These are phyloP conservation scores for Pagetopsis macropterus DNA, from an alignment of 2,797 vertebrate genomes.

Conservation along the genomic window DNA sequence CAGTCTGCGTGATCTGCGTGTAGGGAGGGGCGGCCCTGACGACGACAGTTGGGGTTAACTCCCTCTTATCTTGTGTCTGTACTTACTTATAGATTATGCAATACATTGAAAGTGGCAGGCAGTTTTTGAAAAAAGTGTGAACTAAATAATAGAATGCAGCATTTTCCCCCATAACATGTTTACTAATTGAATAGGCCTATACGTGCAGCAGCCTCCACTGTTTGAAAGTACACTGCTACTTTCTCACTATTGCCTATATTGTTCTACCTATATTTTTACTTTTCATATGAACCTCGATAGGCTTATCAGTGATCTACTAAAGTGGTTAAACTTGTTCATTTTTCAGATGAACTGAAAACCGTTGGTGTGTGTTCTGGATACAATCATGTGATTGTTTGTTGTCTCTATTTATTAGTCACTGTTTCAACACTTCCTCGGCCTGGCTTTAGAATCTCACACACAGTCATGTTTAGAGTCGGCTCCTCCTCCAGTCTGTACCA, in stretches of 20 bases:
- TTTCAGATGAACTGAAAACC: neutral
- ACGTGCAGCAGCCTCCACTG: neutral
- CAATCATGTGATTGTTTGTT: slow-evolving; percentile 28
- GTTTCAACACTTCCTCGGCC: slow-evolving; percentile 37
- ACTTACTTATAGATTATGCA: no score
- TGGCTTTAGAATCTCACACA: slow-evolving; percentile 28
- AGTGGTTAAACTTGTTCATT: slow-evolving; percentile 4
- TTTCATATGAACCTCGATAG: neutral
- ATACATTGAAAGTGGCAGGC: no score
- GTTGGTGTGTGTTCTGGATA: neutral
- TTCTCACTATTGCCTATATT: neutral
- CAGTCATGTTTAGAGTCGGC: slow-evolving; percentile 60
- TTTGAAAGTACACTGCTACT: neutral
- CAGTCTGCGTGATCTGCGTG: no score
- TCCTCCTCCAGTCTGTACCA: slow-evolving; percentile 41
- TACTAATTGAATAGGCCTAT: no score
- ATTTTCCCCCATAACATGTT: neutral
- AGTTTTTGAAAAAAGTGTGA: neutral
- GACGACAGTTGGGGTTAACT: no score
- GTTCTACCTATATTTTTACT: neutral
- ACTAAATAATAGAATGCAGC: neutral
- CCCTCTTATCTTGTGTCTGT: no score
- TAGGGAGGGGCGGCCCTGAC: no score
- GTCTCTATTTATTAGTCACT: slow-evolving; percentile 26
- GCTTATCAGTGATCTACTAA: neutral